Evolutionary conservation across 1,140 invertebrate species (phyloP), one percentile per base, ranked within the genome.

Genomic region (Chionoecetes opilio): DNA sequence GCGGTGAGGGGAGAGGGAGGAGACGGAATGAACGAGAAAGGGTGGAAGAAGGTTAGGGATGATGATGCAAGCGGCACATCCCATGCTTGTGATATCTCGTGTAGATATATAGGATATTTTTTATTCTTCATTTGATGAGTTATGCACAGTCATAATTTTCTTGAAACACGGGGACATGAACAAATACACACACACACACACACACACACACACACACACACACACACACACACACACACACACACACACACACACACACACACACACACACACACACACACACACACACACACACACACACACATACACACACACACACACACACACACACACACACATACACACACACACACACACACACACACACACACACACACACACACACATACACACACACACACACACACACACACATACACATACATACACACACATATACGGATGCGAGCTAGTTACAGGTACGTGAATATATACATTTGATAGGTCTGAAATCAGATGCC

Each of bases 221-320:
- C 82, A 84, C 82, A 84, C 82, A 84, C 82, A 85, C 82, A 85
- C 82, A 85, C 82, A 85, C 82, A 85, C 82, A 85, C 82, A 85
- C 82, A 85, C 82, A 85, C 82, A 85, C 82, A 85, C 82, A 85
- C 82, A 85, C 82, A 85, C 82, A 85, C 82, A 85, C 82, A 85
- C 82, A 85, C 82, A 85, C 82, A 85, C 82, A 85, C 82, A 85
- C 82, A n/a, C 82, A 85, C 9, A 85, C 26, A 26, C 9, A 14
- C 82, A 85, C 82, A 21, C 3, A 34, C 82, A 84, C 82, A 84
- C 82, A 84, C 82, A 21, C 3, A 6, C 82, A 84, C 82, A 21
- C 3, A 84, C 82, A 84, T 21, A 84, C 82, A 84, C 82, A 84
- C 82, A 84, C 82, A 84, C 82, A 84, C 82, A 84, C 82, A 84